A percentile compares a stretch with the other conserved stretches of the same genome.
Conservation (phyloP, 2,797 vertebrate genomes). For the Xenopus petersii region DNA sequence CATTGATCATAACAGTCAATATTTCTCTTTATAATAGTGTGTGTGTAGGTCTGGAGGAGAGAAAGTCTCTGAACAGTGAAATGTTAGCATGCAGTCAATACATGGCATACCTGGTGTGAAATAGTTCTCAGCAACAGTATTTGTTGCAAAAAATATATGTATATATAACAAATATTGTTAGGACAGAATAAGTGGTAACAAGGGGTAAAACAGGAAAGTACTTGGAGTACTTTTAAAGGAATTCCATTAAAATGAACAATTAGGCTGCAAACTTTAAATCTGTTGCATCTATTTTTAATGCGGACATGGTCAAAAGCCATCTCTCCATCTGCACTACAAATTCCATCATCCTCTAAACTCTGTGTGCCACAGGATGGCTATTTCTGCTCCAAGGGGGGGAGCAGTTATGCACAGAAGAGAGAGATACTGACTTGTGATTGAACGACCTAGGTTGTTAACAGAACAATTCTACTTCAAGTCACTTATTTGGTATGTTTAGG, state of each 20-base stretch:
- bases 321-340: not conserved
- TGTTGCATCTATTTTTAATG: not conserved
- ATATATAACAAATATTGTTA: no score
- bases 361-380: not conserved
- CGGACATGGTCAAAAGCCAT: not conserved
- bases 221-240: no score
- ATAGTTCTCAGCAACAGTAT: no score
- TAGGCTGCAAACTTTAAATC: no score
- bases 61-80: not conserved
- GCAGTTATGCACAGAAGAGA: not conserved
- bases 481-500: constrained; percentile 8
- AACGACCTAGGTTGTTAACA: constrained; percentile 1
- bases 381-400: not conserved
- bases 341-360: not conserved
- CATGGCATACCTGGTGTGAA: no score
- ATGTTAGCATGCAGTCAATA: not conserved
- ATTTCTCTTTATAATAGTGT: constrained; percentile 6
- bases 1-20: constrained; percentile 27
- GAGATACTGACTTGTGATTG: constrained; percentile 2
- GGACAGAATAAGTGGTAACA: no score
- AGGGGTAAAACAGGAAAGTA: no score
- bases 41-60: constrained; percentile 5
- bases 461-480: constrained; percentile 9
- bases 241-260: no score
- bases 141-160: no score